Evolutionary conservation across 1,140 invertebrate species (phyloP).

Genomic region (Drosophila arizonae): DNA sequence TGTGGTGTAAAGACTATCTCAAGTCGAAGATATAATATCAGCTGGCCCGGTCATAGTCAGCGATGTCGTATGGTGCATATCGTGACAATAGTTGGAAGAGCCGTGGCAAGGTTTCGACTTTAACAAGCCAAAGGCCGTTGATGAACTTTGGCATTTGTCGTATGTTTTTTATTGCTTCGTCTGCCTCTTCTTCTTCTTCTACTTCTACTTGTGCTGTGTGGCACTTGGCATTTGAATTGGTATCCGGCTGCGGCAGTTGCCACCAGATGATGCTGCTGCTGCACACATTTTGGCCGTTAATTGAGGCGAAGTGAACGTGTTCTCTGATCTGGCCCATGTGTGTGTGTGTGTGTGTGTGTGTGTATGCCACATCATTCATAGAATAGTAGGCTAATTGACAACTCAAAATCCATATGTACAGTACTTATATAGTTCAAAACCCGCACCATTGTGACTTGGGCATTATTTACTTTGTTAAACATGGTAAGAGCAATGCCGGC

Average conservation of each 20-base stretch:
- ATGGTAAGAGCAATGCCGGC: slow-evolving; percentile 33
- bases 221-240: slow-evolving; percentile 21
- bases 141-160: slow-evolving; percentile 73
- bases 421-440: slow-evolving; percentile 30
- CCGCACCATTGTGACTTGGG: slow-evolving; percentile 17
- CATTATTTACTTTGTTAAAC: slow-evolving; percentile 16
- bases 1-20: no score
- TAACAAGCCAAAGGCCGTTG: slow-evolving; percentile 52
- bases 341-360: neutral
- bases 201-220: slow-evolving; percentile 7
- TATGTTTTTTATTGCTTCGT: slow-evolving; percentile 37
- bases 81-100: slow-evolving; percentile 42
- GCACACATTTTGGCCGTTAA: slow-evolving; percentile 24
- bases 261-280: slow-evolving; percentile 14
- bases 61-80: slow-evolving; percentile 32
- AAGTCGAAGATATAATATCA: slow-evolving; percentile 1
- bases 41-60: neutral
- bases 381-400: slow-evolving; percentile 65
- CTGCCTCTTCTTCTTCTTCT: slow-evolving; percentile 22
- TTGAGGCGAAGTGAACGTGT: slow-evolving; percentile 72
- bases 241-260: slow-evolving; percentile 18
- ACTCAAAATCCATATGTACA: slow-evolving; percentile 24
- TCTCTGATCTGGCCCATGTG: slow-evolving; percentile 37
- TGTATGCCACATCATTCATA: neutral
- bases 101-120: slow-evolving; percentile 46